phyloP scores from a whole-genome alignment of 2,113 vertebrate species.

The Myrmophylax atrothorax region DNA sequence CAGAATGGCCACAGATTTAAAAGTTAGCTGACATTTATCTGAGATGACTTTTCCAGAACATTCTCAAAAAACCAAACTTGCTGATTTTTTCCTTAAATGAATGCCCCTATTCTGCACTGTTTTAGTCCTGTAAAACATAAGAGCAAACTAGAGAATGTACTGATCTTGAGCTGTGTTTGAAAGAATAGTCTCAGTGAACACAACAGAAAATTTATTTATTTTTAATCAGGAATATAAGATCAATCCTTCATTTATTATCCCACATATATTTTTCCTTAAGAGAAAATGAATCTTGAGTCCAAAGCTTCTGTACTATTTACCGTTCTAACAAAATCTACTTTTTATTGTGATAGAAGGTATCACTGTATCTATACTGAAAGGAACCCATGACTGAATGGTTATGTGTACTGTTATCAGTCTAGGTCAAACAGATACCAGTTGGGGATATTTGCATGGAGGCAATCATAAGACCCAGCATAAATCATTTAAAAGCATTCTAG shows the following conservation, averaged over 20 bases:
- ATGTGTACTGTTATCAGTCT: neutral
- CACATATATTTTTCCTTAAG: neutral
- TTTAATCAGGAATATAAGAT: neutral
- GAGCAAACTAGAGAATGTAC: neutral
- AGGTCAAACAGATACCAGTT: neutral
- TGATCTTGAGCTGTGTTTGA: neutral
- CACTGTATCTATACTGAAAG: neutral
- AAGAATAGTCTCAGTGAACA: neutral
- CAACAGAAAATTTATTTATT: neutral
- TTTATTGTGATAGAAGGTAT: neutral
- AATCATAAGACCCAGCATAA: neutral
- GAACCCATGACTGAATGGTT: neutral
- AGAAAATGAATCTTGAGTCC: neutral
- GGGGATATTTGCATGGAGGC: neutral
- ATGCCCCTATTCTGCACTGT: neutral
- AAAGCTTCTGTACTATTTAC: neutral
- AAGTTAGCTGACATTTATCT: neutral
- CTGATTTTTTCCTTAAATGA: neutral
- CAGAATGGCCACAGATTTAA: neutral
- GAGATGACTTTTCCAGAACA: neutral
- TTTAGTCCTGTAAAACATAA: neutral
- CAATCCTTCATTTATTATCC: neutral
- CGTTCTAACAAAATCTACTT: neutral
- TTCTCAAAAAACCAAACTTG: neutral
- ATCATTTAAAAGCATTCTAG: neutral